These are phyloP conservation scores for Sarcophaga peregrina DNA, from an alignment of 1,140 invertebrate genomes.

Conservation along the genomic window DNA sequence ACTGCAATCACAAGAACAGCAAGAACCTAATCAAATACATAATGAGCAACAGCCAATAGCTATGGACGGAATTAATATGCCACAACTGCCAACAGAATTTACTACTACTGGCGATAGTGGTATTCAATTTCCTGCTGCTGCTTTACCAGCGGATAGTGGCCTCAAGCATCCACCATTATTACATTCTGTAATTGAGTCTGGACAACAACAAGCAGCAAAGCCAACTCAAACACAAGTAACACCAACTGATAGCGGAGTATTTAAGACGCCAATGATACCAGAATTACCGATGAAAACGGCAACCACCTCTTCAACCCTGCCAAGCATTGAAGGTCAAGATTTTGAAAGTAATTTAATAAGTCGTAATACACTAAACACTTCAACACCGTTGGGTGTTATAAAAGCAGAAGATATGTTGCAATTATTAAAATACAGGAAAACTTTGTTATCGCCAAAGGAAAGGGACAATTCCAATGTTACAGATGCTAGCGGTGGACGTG, in stretches of 20 bases:
- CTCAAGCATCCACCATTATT: not conserved
- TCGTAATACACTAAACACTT: not conserved
- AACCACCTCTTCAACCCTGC: not conserved
- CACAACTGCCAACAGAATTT: not conserved
- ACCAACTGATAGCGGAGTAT: not conserved
- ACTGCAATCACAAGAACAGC: not conserved
- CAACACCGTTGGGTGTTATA: not conserved
- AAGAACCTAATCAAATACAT: not conserved
- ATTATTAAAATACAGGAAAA: too few relatives aligned
- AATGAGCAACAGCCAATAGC: not conserved
- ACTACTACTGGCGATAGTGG: not conserved
- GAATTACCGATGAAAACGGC: not conserved
- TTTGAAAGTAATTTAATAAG: not conserved
- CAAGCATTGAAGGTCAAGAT: slow-evolving; percentile 2
- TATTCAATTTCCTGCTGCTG: not conserved
- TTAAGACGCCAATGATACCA: not conserved
- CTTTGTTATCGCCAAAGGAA: too few relatives aligned
- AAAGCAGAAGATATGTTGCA: too few relatives aligned
- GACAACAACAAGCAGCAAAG: not conserved
- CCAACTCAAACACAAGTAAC: not conserved
- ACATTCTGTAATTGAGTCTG: not conserved
- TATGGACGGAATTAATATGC: not conserved
- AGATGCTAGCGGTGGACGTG: not conserved
- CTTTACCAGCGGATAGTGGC: not conserved
- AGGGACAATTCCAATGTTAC: not conserved